Evolutionary conservation across 2,888 invertebrate genomes (phyloP).

Genomic region (Mactromeris polynyma): DNA sequence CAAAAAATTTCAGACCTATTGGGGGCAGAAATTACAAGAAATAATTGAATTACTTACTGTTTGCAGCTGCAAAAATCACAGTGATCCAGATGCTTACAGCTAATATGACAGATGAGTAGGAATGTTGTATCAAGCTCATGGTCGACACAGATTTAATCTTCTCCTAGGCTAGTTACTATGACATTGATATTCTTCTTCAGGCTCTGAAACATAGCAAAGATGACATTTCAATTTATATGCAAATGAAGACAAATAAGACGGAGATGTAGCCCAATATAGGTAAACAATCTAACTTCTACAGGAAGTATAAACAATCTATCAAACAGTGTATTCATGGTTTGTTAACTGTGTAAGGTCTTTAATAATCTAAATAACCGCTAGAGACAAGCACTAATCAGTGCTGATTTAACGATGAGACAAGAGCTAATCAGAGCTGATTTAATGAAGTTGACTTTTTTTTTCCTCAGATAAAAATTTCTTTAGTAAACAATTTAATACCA

Average conservation of each 20-base stretch:
- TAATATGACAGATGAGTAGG: conserved; percentile 35
- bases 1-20: conserved; percentile 11
- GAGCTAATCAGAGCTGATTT: too few species aligned
- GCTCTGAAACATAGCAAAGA: conserved; percentile 33
- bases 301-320: background rate
- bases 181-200: conserved; percentile 32
- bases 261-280: background rate
- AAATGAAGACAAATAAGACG: conserved; percentile 4
- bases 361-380: background rate
- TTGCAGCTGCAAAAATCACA: conserved; percentile 27
- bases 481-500: too few species aligned
- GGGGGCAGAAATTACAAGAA: background rate
- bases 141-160: conserved; percentile 37
- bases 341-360: background rate
- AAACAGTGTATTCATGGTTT: background rate
- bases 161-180: conserved; percentile 25
- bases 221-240: conserved; percentile 45
- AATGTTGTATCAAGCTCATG: conserved; percentile 58
- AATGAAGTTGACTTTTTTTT: too few species aligned
- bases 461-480: too few species aligned
- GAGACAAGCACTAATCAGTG: background rate
- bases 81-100: conserved; percentile 54
- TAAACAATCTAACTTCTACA: background rate
- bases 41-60: conserved; percentile 51
- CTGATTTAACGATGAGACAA: background rate